Conservation (phyloP, 2,113 vertebrate genomes). For the Tragelaphus buxtoni region DNA sequence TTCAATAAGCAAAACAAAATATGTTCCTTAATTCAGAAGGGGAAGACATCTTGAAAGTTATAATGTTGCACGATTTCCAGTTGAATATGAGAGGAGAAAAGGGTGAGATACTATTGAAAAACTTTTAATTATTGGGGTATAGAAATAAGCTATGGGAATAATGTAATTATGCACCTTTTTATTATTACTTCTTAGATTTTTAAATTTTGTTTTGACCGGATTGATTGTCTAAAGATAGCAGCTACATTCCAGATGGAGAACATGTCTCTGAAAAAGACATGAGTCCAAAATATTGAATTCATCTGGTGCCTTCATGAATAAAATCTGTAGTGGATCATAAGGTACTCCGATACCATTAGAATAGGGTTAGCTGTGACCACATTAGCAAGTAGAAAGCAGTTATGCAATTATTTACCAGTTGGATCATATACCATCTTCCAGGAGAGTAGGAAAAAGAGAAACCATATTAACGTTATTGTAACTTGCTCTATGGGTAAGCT, state of each 20-base stretch:
- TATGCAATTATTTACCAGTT: neutral
- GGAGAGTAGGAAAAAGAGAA: neutral
- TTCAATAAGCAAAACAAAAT: neutral
- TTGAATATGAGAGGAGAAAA: neutral
- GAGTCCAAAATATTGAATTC: neutral
- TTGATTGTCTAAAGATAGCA: neutral
- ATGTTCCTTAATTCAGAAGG: neutral
- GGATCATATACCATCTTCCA: neutral
- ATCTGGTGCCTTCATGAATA: neutral
- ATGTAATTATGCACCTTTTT: neutral
- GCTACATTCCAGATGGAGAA: neutral
- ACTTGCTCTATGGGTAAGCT: neutral
- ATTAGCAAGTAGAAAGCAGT: neutral
- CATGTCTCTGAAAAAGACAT: neutral
- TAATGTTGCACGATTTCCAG: neutral
- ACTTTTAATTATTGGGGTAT: neutral
- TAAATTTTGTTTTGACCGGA: neutral
- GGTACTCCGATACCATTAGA: rapidly evolving
- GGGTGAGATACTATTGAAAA: neutral
- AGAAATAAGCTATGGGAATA: neutral
- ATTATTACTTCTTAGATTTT: neutral
- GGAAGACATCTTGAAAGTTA: neutral
- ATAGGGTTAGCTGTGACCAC: neutral
- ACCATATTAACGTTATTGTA: rapidly evolving
- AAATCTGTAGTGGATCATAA: neutral